phyloP scores from a whole-genome alignment of 2,888 invertebrate species.

The Fissipunctia ypsillon region DNA sequence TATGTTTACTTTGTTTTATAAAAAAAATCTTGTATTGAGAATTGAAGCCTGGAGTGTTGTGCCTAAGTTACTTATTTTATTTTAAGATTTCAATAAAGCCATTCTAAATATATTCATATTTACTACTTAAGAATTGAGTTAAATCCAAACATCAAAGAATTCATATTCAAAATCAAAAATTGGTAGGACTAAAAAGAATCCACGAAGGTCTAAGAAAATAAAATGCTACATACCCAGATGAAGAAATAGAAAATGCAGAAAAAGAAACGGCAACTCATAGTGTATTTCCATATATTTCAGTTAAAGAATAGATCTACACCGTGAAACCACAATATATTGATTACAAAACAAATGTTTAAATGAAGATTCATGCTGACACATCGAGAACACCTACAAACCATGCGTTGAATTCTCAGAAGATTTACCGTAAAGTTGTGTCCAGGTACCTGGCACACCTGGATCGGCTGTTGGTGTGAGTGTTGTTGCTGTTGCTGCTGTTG shows the following conservation, averaged over 20 bases:
- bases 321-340: constrained; percentile 37
- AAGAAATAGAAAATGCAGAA: constrained; percentile 37
- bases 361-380: constrained; percentile 55
- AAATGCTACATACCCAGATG: constrained; percentile 41
- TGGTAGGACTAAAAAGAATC: constrained; percentile 1
- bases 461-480: constrained; percentile 89
- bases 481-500: constrained; percentile 85
- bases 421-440: constrained; percentile 90
- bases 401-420: constrained; percentile 79
- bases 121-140: not conserved
- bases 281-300: constrained; percentile 30
- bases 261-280: constrained; percentile 35
- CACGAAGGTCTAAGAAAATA: constrained; percentile 25
- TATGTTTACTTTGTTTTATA: not conserved
- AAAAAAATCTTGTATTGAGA: constrained; percentile 1
- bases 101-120: constrained; percentile 23
- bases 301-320: constrained; percentile 34
- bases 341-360: constrained; percentile 39
- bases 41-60: constrained; percentile 19
- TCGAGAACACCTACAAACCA: constrained; percentile 70
- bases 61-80: not conserved
- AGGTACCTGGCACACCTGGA: constrained; percentile 90
- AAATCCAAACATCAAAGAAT: not conserved
- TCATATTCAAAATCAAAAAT: constrained; percentile 1
- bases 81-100: constrained; percentile 2